A percentile compares a stretch with the other conserved stretches of the same genome.
Conservation (phyloP, 2,888 invertebrate genomes). For the Temnothorax ravouxi region DNA sequence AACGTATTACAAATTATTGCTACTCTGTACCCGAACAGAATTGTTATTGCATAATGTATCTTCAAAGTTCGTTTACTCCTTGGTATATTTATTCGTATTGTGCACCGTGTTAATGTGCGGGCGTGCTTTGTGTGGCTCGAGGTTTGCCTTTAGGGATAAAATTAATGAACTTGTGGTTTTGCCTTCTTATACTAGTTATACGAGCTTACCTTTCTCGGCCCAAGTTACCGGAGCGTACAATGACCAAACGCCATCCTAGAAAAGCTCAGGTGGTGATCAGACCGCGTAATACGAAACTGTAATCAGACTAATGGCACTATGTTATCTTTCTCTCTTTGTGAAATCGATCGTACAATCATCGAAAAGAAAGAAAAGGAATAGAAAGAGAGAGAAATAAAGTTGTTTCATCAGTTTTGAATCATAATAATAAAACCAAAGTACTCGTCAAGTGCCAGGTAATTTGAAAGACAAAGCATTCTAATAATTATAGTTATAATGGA, state of each 20-base stretch:
- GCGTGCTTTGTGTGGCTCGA: slow-evolving; percentile 33
- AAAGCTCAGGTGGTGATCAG: slow-evolving; percentile 69
- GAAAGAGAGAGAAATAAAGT: background rate
- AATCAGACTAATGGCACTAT: slow-evolving; percentile 79
- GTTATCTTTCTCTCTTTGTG: slow-evolving; percentile 75
- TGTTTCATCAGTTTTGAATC: slow-evolving; percentile 9
- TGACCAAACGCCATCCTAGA: slow-evolving; percentile 44
- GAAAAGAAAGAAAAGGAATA: slow-evolving; percentile 2
- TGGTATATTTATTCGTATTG: slow-evolving; percentile 42
- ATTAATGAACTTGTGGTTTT: slow-evolving; percentile 52
- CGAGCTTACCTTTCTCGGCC: slow-evolving; percentile 32
- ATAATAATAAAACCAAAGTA: background rate
- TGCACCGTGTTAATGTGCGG: slow-evolving; percentile 20
- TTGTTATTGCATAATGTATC: slow-evolving; percentile 31
- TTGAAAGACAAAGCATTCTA: background rate
- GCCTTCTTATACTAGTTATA: slow-evolving; percentile 38
- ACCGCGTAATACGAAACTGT: slow-evolving; percentile 70
- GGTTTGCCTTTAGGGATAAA: slow-evolving; percentile 46
- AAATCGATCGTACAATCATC: slow-evolving; percentile 22
- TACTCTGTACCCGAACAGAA: background rate
- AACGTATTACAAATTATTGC: slow-evolving; percentile 22
- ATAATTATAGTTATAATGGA: background rate
- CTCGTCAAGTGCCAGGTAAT: background rate
- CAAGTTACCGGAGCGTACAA: slow-evolving; percentile 25
- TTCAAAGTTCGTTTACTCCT: background rate